Evolutionary conservation across 92 coral and sea anemone genomes (phyloP), one percentile per base, ranked within the genome.

Genomic region (Porites lobata): DNA sequence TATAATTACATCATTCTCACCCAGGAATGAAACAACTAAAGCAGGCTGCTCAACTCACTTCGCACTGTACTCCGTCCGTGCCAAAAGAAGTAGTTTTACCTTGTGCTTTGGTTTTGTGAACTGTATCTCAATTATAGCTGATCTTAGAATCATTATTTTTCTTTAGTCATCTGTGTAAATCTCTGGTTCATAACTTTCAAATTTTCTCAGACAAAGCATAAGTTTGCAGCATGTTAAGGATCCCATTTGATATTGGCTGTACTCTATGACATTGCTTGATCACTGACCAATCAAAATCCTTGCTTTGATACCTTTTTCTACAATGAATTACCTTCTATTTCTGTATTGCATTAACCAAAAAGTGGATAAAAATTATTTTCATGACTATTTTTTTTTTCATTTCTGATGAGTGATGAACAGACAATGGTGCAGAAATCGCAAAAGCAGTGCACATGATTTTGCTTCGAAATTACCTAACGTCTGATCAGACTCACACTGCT

Each of bases 21-120:
- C 32, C 0, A 61, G 65, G 65, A 5, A 61, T 61, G 0, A 61
- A 61, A 61, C 65, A 61, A 61, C 65, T 4, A 18, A 61, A 61
- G 65, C 65, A 61, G 65, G 15, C n/a, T 61, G 65, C 65, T 61
- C 65, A 61, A 61, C 65, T 61, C 65, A 61, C 65, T 61, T 61
- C 14, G 15, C 65, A 61, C n/a, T 61, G 65, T 61, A 61, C 65
- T 61, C 65, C 12, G 5, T 61, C 15, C 65, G 4, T 2, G 65
- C 65, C 65, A 61, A 29, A 29, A 29, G 3, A 29, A 29, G 32
- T 29, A 29, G 32, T 29, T 29, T 29, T 29, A 29, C 32, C 32
- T 29, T 29, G 32, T 29, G 32, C 3, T 29, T 29, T 29, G 32
- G 32, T 29, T 29, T 29, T 29, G 32, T 29, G 32, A 29, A 2